These are phyloP conservation scores for Hirundo rustica DNA, from an alignment of 2,797 vertebrate species.

Conservation along the genomic window DNA sequence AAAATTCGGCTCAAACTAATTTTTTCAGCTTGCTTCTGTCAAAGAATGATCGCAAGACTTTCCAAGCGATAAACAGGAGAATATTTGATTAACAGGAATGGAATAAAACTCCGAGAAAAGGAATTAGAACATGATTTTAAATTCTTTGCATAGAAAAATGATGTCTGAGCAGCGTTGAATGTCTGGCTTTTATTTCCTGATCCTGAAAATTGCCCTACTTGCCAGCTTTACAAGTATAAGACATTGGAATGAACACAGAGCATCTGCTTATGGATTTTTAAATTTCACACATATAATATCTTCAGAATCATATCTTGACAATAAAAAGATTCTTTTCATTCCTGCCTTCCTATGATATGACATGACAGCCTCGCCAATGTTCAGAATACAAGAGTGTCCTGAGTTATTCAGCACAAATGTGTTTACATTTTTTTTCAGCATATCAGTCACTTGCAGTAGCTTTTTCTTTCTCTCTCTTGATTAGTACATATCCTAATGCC, in stretches of 20 bases:
- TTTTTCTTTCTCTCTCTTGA: neutral
- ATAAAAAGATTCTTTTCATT: neutral
- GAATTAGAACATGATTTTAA: neutral
- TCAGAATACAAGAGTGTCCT: neutral
- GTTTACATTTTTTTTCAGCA: neutral
- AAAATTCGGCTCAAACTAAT: neutral
- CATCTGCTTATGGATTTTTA: neutral
- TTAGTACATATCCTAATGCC: neutral
- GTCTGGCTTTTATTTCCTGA: neutral
- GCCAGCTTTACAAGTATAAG: neutral
- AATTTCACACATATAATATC: neutral
- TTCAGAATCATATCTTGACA: neutral
- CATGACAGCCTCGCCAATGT: neutral
- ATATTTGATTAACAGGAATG: neutral
- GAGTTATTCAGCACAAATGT: neutral
- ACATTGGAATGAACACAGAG: neutral
- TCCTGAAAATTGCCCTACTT: neutral
- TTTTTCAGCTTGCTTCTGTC: neutral
- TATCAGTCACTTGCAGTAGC: neutral
- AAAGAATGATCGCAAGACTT: neutral
- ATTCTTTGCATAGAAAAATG: neutral
- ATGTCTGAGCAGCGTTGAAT: neutral
- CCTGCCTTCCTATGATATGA: neutral
- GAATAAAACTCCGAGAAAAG: neutral
- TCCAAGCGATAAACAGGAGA: neutral